phyloP scores from a whole-genome alignment of 1,140 invertebrate species.

The Solenopsis fugax region DNA sequence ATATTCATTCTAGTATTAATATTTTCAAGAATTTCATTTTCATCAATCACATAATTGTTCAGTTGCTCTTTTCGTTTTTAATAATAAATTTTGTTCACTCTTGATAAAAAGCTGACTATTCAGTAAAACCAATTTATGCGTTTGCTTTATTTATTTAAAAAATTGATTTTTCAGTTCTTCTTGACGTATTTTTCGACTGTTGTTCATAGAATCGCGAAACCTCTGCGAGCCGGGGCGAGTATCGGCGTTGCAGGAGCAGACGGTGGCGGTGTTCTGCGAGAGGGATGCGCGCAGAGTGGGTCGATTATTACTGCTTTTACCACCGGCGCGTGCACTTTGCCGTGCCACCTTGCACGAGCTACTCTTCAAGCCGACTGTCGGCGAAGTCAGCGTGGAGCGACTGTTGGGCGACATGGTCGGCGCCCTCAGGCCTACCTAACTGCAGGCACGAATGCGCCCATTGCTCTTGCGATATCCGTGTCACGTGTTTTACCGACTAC shows the following conservation, averaged over 20 bases:
- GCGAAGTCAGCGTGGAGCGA: slow-evolving; percentile 90
- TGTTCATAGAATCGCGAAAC: slow-evolving; percentile 88
- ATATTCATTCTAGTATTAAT: neutral
- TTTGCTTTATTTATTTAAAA: neutral
- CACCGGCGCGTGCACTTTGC: slow-evolving; percentile 88
- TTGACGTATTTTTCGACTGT: neutral
- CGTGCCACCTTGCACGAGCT: slow-evolving; percentile 88
- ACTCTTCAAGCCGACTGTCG: slow-evolving; percentile 91
- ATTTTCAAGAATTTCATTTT: neutral
- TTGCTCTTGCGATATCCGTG: neutral
- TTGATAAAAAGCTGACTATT: neutral
- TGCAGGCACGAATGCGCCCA: neutral
- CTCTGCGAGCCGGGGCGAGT: slow-evolving; percentile 89
- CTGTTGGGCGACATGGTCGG: slow-evolving; percentile 89
- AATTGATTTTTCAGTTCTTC: neutral
- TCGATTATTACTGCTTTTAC: slow-evolving; percentile 90
- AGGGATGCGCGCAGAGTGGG: slow-evolving; percentile 90
- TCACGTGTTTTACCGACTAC: slow-evolving; percentile 23
- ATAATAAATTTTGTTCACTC: neutral
- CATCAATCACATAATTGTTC: neutral
- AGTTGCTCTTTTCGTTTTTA: neutral
- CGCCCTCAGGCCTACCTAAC: slow-evolving; percentile 69
- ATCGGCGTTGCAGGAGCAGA: slow-evolving; percentile 92
- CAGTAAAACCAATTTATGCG: neutral
- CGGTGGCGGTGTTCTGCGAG: slow-evolving; percentile 91